Conservation (phyloP, 2,113 vertebrate genomes). For the Rafetus swinhoei region DNA sequence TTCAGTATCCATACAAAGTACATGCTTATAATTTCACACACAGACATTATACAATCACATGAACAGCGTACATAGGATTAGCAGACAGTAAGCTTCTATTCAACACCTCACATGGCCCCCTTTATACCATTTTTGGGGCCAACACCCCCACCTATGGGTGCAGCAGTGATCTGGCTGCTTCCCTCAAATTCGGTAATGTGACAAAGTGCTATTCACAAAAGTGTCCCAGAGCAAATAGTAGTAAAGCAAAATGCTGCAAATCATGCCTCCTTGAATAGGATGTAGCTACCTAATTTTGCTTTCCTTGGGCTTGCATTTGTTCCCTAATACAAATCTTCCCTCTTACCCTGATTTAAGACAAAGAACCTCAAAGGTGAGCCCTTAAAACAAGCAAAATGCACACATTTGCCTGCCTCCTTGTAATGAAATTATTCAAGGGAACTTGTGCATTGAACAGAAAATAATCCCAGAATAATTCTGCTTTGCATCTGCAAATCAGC, state of each 20-base stretch:
- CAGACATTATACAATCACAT: no score
- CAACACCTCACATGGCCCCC: no score
- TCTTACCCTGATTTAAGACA: background rate
- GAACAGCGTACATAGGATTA: no score
- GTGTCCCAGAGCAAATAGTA: background rate
- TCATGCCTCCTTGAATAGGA: rapidly evolving
- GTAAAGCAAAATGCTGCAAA: background rate
- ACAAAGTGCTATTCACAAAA: background rate
- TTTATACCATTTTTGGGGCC: no score
- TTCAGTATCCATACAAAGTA: no score
- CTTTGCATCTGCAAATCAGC: background rate
- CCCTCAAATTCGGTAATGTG: no score
- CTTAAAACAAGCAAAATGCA: background rate
- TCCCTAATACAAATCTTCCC: background rate
- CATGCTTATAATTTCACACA: no score
- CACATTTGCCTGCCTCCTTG: background rate
- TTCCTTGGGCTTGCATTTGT: background rate
- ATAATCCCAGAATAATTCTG: background rate
- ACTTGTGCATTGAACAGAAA: background rate
- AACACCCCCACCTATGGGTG: no score
- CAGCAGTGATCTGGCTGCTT: no score
- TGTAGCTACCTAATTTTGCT: rapidly evolving
- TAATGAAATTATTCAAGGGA: background rate
- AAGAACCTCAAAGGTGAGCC: background rate
- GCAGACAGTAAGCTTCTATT: no score